Base-by-base conservation (phyloP, 2,888 invertebrate species). In the Troides helena region DNA sequence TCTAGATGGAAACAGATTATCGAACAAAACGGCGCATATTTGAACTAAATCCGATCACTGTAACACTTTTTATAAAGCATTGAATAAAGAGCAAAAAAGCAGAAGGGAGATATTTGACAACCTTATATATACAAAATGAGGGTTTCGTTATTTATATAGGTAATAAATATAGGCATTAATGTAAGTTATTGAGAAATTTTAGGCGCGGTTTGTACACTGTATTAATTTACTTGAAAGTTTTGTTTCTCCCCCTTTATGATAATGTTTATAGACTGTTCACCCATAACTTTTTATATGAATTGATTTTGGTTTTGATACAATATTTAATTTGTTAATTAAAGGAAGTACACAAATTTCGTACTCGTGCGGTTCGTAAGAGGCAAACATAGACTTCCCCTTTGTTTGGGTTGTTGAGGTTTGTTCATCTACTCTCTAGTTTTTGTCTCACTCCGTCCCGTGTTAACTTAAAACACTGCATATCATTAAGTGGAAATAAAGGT, bases 321-420 rank as follows among this genome's bases (percentile, higher is more conserved):
- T 53, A 53, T 53, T 53, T 53, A 53, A 53, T 53, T 53, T 53
- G 53, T 53, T 53, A 53, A 53, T 53, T 53, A 53, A 53, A 53
- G 53, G 53, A 53, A 53, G n/a, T 53, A 71, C 68, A 74, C 71
- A 71, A 71, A 75, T 74, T 75, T 72, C 70, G 68, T 72, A 73
- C 75, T 68, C 72, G 53, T 53, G 53, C 8, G 53, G 69, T 62
- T 60, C 62, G 59, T 71, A 58, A 72, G 67, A 60, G 59, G 65
- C 50, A 66, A 66, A 60, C 59, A 43, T n/a, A 50, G 46, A 21
- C 43, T 60, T 60, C 30, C 60, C 65, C 65, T 66, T 66, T 46
- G 59, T 66, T 66, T 66, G 65, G n/a, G 65, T 66, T 60, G 56
- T 66, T 66, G 46, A 60, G 65, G 65, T 66, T 66, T 59, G 30